These are phyloP conservation scores for Alligator sinensis DNA, from an alignment of 2,113 vertebrate genomes.

Conservation along the genomic window DNA sequence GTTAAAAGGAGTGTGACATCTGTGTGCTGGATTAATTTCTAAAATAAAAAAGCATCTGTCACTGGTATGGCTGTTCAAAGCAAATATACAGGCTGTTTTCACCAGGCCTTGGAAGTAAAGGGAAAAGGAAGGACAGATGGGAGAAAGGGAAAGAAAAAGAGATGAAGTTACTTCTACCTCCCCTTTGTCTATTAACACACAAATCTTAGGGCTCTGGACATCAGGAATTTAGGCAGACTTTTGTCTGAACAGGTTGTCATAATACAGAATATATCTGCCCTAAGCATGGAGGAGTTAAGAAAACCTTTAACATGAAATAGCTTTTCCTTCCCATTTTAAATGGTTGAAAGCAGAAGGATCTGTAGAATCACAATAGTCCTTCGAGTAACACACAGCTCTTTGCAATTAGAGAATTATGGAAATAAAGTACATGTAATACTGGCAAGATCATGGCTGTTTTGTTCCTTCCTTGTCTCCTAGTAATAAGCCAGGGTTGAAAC, in stretches of 20 bases:
- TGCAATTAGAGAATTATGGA: slow-evolving; percentile 45
- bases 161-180: background rate
- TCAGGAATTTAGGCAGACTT: background rate
- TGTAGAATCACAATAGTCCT: background rate
- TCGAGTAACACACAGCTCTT: slow-evolving; percentile 23
- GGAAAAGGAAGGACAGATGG: background rate
- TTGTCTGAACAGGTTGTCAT: background rate
- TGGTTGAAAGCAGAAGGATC: background rate
- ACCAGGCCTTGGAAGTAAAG: background rate
- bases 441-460: slow-evolving; percentile 52
- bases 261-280: background rate
- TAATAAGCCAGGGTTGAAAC: slow-evolving; percentile 66
- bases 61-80: background rate
- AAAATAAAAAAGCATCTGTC: slow-evolving; percentile 22
- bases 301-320: background rate
- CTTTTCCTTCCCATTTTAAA: slow-evolving; percentile 21
- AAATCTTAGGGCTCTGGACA: background rate
- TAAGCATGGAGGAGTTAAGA: background rate
- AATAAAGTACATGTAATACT: slow-evolving; percentile 1
- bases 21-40: slow-evolving; percentile 56
- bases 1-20: slow-evolving; percentile 36
- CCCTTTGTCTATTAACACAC: background rate
- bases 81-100: background rate
- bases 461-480: slow-evolving; percentile 61
- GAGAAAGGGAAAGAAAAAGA: background rate